A percentile compares a stretch with the other conserved stretches of the same genome.
phyloP scores from a whole-genome alignment of 2,113 vertebrate species.

The Dolichallabes microphthalmus region DNA sequence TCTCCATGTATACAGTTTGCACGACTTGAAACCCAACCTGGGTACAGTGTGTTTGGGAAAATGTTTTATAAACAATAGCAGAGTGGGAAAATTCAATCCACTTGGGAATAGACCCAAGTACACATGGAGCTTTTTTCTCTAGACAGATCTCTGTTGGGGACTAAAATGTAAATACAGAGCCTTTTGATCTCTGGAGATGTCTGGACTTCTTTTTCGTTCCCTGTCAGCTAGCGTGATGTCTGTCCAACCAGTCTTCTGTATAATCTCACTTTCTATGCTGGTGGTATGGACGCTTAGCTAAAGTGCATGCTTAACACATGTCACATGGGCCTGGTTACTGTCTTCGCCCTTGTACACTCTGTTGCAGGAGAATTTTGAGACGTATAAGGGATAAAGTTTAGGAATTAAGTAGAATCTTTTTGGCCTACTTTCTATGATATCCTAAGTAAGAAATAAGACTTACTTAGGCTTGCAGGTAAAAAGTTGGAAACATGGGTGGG shows the following conservation, averaged over 20 bases:
- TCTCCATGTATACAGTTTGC: slow-evolving; percentile 20
- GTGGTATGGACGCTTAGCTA: neutral
- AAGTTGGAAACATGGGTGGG: neutral
- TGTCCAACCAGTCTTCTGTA: slow-evolving; percentile 4
- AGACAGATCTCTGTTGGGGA: slow-evolving; percentile 14
- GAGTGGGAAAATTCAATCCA: slow-evolving; percentile 44
- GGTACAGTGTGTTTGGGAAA: slow-evolving; percentile 21
- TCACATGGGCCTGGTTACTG: neutral
- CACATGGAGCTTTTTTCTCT: slow-evolving; percentile 16
- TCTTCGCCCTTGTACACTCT: neutral
- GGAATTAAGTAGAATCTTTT: slow-evolving; percentile 6
- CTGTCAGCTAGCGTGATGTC: neutral
- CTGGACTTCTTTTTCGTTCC: slow-evolving; percentile 6
- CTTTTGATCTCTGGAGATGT: slow-evolving; percentile 27
- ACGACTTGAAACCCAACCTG: slow-evolving; percentile 39
- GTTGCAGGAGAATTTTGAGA: slow-evolving; percentile 1
- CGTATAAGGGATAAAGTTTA: slow-evolving; percentile 15
- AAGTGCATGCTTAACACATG: neutral
- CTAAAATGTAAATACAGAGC: slow-evolving; percentile 20
- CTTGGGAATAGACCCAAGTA: slow-evolving; percentile 36
- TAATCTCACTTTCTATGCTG: slow-evolving; percentile 15
- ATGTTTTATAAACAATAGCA: slow-evolving; percentile 50
- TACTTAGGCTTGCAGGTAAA: neutral
- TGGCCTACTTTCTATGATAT: slow-evolving; percentile 1
- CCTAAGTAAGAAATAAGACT: neutral